Percentiles rank a stretch among this genome's conserved stretches.
These are phyloP conservation scores for Apistogramma diplotaenia DNA, from an alignment of 2,113 vertebrate species.

Conservation along the genomic window DNA sequence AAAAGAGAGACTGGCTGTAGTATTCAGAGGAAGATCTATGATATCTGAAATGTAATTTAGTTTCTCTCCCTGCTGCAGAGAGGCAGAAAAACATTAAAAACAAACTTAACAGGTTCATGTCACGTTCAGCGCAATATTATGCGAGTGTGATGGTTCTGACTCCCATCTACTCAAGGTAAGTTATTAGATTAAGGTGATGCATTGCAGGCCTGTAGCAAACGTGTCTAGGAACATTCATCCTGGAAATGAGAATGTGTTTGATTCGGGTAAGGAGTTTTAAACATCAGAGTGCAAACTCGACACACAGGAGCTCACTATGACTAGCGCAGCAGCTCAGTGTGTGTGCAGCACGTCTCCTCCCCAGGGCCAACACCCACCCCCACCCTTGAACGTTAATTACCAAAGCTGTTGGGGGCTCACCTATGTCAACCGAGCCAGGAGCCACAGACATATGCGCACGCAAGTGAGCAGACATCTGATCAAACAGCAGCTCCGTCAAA, in stretches of 20 bases:
- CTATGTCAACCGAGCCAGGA: constrained; percentile 39
- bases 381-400: constrained; percentile 52
- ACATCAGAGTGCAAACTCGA: neutral
- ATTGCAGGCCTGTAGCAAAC: neutral
- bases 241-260: neutral
- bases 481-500: constrained; percentile 31
- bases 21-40: neutral
- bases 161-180: neutral
- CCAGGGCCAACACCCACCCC: neutral
- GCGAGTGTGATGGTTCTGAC: neutral
- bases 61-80: neutral
- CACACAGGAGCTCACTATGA: neutral
- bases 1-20: neutral
- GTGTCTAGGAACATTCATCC: neutral
- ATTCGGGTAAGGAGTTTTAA: constrained; percentile 17
- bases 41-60: constrained; percentile 2
- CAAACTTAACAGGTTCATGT: neutral
- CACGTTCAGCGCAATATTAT: neutral
- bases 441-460: neutral
- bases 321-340: constrained; percentile 10
- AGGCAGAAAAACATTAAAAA: neutral
- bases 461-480: constrained; percentile 23
- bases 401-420: constrained; percentile 51
- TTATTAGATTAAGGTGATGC: constrained; percentile 4
- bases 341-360: constrained; percentile 27